These are phyloP conservation scores for Hemibagrus guttatus DNA, from an alignment of 2,797 vertebrate species.

Conservation along the genomic window DNA sequence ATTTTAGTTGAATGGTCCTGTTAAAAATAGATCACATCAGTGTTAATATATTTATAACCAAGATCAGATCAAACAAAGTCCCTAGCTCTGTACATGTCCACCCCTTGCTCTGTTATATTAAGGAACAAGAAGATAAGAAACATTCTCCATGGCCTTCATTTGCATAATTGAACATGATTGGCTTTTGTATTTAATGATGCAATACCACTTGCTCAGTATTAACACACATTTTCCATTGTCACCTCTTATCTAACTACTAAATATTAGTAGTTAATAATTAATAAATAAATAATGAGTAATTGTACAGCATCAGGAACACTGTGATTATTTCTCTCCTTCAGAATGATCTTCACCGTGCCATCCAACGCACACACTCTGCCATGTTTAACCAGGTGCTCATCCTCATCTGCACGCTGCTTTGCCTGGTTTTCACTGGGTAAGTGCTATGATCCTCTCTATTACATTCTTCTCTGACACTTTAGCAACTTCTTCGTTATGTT, in stretches of 20 bases:
- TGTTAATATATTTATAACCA: background rate
- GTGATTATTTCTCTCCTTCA: conserved; percentile 51
- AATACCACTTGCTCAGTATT: background rate
- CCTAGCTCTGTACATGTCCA: background rate
- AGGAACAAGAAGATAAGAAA: background rate
- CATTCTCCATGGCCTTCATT: background rate
- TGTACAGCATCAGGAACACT: background rate
- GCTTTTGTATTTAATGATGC: background rate
- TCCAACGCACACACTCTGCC: conserved; percentile 84
- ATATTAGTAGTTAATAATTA: no score
- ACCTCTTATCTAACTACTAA: no score
- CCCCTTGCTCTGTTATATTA: background rate
- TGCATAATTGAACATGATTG: background rate
- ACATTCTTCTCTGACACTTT: background rate
- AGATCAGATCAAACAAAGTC: background rate
- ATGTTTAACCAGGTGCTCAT: conserved; percentile 89
- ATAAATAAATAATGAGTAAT: background rate
- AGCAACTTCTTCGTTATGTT: background rate
- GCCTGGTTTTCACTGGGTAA: conserved; percentile 86
- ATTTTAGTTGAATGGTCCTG: background rate
- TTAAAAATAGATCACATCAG: background rate
- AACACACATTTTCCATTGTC: background rate
- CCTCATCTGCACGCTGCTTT: conserved; percentile 84
- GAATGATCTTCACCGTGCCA: conserved; percentile 86
- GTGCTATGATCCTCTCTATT: conserved; percentile 47